These are phyloP conservation scores for Steinernema khuongi DNA, from an alignment of 1,140 invertebrate genomes.

Conservation along the genomic window DNA sequence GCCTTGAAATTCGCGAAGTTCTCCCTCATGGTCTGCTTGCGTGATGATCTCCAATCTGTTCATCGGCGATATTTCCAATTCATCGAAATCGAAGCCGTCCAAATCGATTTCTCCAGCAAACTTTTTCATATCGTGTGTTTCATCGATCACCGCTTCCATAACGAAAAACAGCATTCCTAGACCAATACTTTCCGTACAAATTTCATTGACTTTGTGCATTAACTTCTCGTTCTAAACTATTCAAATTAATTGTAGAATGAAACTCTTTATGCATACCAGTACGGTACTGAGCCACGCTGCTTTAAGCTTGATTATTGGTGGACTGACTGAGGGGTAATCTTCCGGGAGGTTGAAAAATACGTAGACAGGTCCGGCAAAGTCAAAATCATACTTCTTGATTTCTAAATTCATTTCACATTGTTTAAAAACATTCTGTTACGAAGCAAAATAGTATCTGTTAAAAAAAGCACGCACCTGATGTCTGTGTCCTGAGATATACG, in stretches of 20 bases:
- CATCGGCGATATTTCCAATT: background rate
- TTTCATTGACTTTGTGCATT: background rate
- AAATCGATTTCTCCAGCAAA: constrained; percentile 4
- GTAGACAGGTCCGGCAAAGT: background rate
- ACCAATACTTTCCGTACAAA: background rate
- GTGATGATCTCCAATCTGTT: background rate
- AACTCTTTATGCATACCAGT: constrained; percentile 12
- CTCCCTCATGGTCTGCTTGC: constrained; percentile 4
- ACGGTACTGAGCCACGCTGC: constrained; percentile 18
- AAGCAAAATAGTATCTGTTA: too few species aligned
- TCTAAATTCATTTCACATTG: background rate
- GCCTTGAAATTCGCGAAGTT: constrained; percentile 2
- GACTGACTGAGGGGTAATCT: background rate
- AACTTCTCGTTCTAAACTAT: constrained; percentile 8
- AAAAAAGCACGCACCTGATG: too few species aligned
- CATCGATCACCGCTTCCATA: constrained; percentile 12
- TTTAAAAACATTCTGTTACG: background rate
- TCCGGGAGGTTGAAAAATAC: background rate
- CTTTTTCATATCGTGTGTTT: constrained; percentile 11
- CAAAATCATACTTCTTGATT: background rate
- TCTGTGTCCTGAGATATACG: background rate
- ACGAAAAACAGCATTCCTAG: constrained; percentile 14
- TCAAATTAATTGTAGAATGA: background rate
- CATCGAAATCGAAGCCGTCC: constrained; percentile 11
- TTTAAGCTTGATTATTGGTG: constrained; percentile 3